Base-by-base conservation (phyloP, 2,797 vertebrate species). In the Antrozous pallidus region DNA sequence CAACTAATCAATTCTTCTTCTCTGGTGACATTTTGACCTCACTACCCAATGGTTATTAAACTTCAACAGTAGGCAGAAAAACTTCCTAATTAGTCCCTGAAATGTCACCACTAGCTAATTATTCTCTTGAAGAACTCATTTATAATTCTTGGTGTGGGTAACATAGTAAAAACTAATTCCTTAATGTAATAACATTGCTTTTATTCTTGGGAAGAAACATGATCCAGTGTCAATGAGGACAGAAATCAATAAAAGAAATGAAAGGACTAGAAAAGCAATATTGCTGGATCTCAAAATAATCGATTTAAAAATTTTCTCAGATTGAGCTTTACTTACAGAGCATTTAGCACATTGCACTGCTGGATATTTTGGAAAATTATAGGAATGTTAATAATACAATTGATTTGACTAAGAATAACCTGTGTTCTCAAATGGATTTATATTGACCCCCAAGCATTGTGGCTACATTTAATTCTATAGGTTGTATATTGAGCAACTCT, bases 51-150 rank as follows among this genome's bases (percentile, higher is more conserved):
- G 54, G 71, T 63, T 80, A 94, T 89, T 93, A 89, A 87, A 84
- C 42, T 81, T 96, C 45, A 71, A 42, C 33, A 82, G 69, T 54
- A 92, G 74, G 49, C 22, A 92, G 79, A 65, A 77, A 77, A n/a
- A 70, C 17, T 81, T 88, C 73, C 61, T 84, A 95, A 26, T 93
- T 93, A 96, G 38, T 90, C 47, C 70, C 88, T 90, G 74, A 92
- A 93, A 93, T 94, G 85, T 95, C 88, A 95, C 73, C 22, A 61
- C 28, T 75, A 61, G 81, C 63, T 94, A 93, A 94, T 96, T 84
- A 79, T 93, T 79, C 28, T 70, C 69, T 69, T 81, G 45, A 93
- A 90, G 38, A 69, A 9, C 42, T 85, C 54, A 91, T 82, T 92
- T 96, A 42, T 74, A 95, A 91, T 90, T 88, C n/a, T 9, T 3